Evolutionary conservation across 2,797 vertebrate species (phyloP).

Genomic region (Hippocampus kuda): DNA sequence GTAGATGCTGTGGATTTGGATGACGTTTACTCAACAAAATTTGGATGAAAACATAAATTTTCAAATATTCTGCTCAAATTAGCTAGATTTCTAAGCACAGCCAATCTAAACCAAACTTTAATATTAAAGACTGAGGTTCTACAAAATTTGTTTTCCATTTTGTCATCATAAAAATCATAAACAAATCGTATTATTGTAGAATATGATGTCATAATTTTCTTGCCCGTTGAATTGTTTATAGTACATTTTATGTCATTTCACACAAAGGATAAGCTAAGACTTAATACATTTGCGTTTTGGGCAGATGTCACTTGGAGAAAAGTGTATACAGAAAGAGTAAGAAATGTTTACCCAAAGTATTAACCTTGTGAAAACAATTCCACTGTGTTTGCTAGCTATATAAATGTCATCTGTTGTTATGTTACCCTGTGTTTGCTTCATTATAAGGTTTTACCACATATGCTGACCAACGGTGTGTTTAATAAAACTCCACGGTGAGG

Average conservation of each 20-base stretch:
- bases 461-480: background rate
- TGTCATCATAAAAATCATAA: background rate
- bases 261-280: background rate
- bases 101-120: too few relatives aligned
- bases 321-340: background rate
- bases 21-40: background rate
- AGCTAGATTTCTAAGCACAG: too few relatives aligned
- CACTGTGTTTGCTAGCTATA: background rate
- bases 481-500: constrained; percentile 8
- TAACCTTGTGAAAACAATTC: background rate
- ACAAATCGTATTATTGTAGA: background rate
- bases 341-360: constrained; percentile 2
- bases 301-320: background rate
- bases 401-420: background rate
- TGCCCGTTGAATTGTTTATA: background rate
- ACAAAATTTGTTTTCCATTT: too few relatives aligned
- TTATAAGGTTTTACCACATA: background rate
- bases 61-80: too few relatives aligned
- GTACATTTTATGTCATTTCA: background rate
- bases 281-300: background rate
- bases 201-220: background rate
- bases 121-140: background rate
- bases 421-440: background rate
- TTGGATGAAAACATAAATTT: background rate
- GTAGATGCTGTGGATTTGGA: too few relatives aligned